A percentile compares a stretch with the other conserved stretches of the same genome.
Evolutionary conservation across 2,888 invertebrate species (phyloP).

Genomic region (Drosophila kokeensis): DNA sequence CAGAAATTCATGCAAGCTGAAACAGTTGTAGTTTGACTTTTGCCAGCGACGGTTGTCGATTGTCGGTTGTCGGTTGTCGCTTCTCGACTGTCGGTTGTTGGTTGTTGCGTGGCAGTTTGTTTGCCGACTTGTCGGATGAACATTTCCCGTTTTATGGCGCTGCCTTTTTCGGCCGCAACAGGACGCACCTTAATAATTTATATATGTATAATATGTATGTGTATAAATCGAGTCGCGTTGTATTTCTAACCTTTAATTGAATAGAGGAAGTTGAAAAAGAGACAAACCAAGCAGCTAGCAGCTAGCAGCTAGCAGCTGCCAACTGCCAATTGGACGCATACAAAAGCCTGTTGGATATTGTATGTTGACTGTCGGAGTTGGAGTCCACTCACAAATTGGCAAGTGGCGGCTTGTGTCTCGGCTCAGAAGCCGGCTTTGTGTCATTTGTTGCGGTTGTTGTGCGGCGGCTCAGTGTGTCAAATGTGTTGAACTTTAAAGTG

Average conservation of each 20-base stretch:
- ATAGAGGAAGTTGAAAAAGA: constrained; percentile 24
- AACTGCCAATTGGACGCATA: constrained; percentile 31
- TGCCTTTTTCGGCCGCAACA: constrained; percentile 67
- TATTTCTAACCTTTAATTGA: constrained; percentile 69
- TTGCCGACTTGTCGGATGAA: constrained; percentile 46
- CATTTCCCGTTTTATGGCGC: constrained; percentile 43
- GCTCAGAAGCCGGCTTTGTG: constrained; percentile 71
- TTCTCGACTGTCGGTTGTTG: constrained; percentile 28
- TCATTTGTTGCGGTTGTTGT: constrained; percentile 52
- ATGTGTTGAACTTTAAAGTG: constrained; percentile 77
- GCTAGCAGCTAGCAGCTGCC: constrained; percentile 27
- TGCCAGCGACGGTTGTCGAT: constrained; percentile 54
- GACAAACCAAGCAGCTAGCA: constrained; percentile 7
- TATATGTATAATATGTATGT: constrained; percentile 4
- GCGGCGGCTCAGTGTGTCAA: constrained; percentile 62
- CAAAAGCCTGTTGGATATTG: constrained; percentile 24
- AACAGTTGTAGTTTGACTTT: constrained; percentile 75
- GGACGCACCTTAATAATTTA: constrained; percentile 77
- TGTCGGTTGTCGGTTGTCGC: constrained; percentile 19
- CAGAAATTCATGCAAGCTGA: constrained; percentile 41
- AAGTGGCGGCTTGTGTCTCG: constrained; percentile 34
- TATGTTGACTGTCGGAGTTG: constrained; percentile 18
- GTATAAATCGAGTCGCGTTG: constrained; percentile 31
- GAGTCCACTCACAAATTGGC: constrained; percentile 49
- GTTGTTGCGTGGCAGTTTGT: constrained; percentile 18